These are phyloP conservation scores for Halictus rubicundus DNA, from an alignment of 1,140 invertebrate genomes.

Conservation along the genomic window DNA sequence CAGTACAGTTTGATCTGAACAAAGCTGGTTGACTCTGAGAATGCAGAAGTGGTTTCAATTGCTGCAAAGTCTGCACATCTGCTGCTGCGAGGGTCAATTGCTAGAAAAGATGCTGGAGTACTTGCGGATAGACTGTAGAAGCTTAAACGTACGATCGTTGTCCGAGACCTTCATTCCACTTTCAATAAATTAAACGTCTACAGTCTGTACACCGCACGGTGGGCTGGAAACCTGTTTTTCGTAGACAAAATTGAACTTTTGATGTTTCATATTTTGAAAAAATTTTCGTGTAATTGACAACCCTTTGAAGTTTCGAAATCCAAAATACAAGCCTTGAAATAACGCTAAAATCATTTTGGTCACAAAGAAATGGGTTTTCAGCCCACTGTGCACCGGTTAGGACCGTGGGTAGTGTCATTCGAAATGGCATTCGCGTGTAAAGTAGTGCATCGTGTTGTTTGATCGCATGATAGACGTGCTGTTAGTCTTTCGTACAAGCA, in stretches of 20 bases:
- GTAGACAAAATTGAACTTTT: too few species aligned
- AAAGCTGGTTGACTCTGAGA: neutral
- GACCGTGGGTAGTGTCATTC: slow-evolving; percentile 53
- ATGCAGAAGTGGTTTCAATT: neutral
- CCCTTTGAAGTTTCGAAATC: too few species aligned
- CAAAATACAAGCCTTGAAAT: too few species aligned
- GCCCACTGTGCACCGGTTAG: neutral
- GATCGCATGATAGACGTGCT: slow-evolving; percentile 59
- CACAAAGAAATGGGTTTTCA: too few species aligned
- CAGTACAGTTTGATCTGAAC: neutral
- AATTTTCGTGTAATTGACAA: too few species aligned
- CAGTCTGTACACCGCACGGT: neutral
- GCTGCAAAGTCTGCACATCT: slow-evolving; percentile 27
- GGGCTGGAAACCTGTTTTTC: too few species aligned
- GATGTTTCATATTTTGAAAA: too few species aligned
- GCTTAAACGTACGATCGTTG: too few species aligned
- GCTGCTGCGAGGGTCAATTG: slow-evolving; percentile 10
- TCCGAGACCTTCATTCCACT: neutral
- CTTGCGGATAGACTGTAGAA: neutral
- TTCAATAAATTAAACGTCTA: neutral
- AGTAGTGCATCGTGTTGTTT: slow-evolving; percentile 64
- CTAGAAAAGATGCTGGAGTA: slow-evolving; percentile 26
- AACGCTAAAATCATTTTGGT: too few species aligned
- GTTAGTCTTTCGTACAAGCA: slow-evolving; percentile 47
- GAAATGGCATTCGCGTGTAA: slow-evolving; percentile 64